Base-by-base conservation (phyloP, 2,113 vertebrate species). In the Boulengeromyrus knoepffleri region DNA sequence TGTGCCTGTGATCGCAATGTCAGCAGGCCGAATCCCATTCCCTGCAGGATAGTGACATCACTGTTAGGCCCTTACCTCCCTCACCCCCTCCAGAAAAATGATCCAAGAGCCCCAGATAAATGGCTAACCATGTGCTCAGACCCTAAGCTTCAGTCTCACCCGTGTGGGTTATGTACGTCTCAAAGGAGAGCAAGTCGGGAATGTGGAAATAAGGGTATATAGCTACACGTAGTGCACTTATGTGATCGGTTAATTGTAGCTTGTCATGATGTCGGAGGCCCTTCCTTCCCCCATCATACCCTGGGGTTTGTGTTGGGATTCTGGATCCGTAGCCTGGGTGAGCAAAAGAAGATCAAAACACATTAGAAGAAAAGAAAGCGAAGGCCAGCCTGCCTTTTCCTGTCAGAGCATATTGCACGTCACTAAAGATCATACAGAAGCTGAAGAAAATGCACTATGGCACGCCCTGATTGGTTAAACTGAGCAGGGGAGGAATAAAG, bases 291-390 rank as follows among this genome's bases (percentile, higher is more conserved):
- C 93, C 90, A 86, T 91, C 89, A 91, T 92, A 92, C 92, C 93
- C 94, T 80, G 10, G 91, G 93, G 95, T 93, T 89, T 90, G 90
- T 80, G 90, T 89, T 66, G 52, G 91, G 90, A 89, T 93, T 89
- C 93, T 91, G 94, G 95, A 93, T 94, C 95, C 93, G 92, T 94
- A 90, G 89, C 93, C 93, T 93, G 93, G 93, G 95, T 95, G 95
- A 94, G 94, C 94, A 84, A 15, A 70, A 9, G 21, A 85, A 93
- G 92, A 90, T 47, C 50, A 84, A 90, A 87, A 90, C 42, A 83
- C 49, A 88, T 56, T 31, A 74, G 85, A 85, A 90, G 80, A 87
- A 92, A 93, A 93, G 39, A n/a, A n/a, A 84, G 10, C 17, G 42
- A 46, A 47, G 39, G 46, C 80, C 88, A 87, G 90, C 52, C 92